Evolutionary conservation across 2,113 vertebrate genomes (phyloP).

Genomic region (Pholis gunnellus): DNA sequence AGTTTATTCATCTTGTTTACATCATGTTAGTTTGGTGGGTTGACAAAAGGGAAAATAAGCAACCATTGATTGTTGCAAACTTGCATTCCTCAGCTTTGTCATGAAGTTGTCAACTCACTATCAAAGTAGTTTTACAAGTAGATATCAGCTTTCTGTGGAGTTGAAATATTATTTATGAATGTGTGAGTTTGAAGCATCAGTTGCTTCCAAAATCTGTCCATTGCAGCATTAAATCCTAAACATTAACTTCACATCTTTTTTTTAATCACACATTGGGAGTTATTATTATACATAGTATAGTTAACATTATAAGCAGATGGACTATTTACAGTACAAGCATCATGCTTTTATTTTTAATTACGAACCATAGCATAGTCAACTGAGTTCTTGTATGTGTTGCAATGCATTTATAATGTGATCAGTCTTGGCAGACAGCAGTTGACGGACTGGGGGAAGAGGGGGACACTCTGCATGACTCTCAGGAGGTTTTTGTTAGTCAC

Average conservation of each 20-base stretch:
- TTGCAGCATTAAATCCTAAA: neutral
- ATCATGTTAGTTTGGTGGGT: neutral
- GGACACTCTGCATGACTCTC: conserved; percentile 66
- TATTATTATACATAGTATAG: no score
- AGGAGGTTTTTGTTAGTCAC: conserved; percentile 77
- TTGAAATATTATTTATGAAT: neutral
- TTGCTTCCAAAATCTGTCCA: neutral
- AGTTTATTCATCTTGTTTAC: neutral
- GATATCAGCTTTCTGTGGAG: neutral
- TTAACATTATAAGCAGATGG: neutral
- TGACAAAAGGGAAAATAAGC: neutral
- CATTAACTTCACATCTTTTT: neutral
- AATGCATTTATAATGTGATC: conserved; percentile 62
- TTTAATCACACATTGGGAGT: neutral
- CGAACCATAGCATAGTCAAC: neutral
- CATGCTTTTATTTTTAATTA: conserved; percentile 11
- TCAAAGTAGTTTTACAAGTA: neutral
- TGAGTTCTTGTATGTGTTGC: neutral
- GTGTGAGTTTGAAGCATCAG: neutral
- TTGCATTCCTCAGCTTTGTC: neutral
- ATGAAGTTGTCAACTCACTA: neutral
- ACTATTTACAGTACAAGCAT: neutral
- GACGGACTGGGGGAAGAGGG: neutral
- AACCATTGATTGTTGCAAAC: neutral
- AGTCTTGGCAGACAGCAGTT: conserved; percentile 10